phyloP scores from a whole-genome alignment of 1,140 invertebrate genomes.

The Dreissena polymorpha region DNA sequence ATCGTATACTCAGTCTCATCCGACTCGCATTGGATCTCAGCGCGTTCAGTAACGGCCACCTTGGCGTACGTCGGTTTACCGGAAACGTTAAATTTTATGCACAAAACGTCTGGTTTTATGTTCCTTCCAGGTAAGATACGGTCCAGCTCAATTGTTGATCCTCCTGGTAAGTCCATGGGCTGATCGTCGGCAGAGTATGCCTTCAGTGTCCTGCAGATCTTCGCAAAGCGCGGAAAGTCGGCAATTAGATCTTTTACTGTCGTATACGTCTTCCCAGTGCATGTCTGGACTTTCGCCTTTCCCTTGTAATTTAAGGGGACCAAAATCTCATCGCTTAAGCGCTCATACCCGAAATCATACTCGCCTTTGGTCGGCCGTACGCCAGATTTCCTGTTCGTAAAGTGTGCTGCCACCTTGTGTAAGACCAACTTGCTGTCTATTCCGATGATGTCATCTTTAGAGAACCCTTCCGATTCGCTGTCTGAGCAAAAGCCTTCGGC shows the following conservation, averaged over 20 bases:
- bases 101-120: not conserved
- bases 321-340: slow-evolving; percentile 25
- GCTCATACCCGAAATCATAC: not conserved
- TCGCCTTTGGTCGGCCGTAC: not conserved
- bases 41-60: slow-evolving; percentile 4
- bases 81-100: slow-evolving; percentile 2
- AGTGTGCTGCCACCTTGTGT: slow-evolving; percentile 44
- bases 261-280: slow-evolving; percentile 4
- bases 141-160: slow-evolving; percentile 35
- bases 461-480: slow-evolving; percentile 29
- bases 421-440: slow-evolving; percentile 31
- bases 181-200: slow-evolving; percentile 1
- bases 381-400: not conserved
- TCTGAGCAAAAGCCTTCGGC: slow-evolving; percentile 34
- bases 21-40: slow-evolving; percentile 13
- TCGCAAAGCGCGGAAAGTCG: slow-evolving; percentile 45
- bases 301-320: slow-evolving; percentile 47
- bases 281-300: slow-evolving; percentile 29
- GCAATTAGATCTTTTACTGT: slow-evolving; percentile 9
- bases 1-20: slow-evolving; percentile 38
- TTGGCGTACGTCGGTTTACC: not conserved
- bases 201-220: slow-evolving; percentile 11
- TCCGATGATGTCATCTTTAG: slow-evolving; percentile 34
- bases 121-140: slow-evolving; percentile 22
- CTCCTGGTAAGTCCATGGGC: slow-evolving; percentile 5